Evolutionary conservation across 1,140 invertebrate genomes (phyloP).

Genomic region (Euglossa dilemma): DNA sequence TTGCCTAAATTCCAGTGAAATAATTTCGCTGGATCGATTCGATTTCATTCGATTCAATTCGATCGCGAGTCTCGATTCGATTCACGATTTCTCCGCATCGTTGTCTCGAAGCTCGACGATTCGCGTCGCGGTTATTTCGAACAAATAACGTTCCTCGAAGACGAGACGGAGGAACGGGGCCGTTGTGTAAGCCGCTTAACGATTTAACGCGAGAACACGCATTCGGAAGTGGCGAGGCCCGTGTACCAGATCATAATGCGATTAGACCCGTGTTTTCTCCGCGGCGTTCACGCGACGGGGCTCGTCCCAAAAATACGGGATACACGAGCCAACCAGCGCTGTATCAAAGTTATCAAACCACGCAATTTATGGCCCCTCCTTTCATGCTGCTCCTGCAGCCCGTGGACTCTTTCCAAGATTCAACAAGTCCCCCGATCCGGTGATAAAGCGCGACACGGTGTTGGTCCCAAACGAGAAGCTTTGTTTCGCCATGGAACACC

Average conservation of each 20-base stretch:
- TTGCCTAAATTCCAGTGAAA: no score
- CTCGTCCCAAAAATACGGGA: conserved; percentile 30
- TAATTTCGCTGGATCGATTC: no score
- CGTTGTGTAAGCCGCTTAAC: conserved; percentile 56
- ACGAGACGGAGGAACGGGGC: conserved; percentile 24
- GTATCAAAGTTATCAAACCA: conserved; percentile 43
- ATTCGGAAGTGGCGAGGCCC: conserved; percentile 44
- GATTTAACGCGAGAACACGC: conserved; percentile 43
- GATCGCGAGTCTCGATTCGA: no score
- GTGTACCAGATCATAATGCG: conserved; percentile 53
- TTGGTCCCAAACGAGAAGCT: conserved; percentile 19
- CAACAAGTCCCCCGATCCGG: conserved; percentile 61
- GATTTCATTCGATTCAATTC: no score
- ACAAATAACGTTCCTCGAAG: conserved; percentile 45
- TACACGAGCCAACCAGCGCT: conserved; percentile 14
- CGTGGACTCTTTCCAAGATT: conserved; percentile 60
- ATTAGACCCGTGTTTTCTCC: conserved; percentile 50
- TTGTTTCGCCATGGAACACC: conserved; percentile 11
- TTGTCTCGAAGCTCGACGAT: background rate
- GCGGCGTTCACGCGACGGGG: background rate
- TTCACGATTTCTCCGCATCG: background rate
- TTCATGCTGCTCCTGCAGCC: background rate
- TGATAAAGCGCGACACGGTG: conserved; percentile 34
- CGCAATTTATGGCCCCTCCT: conserved; percentile 33
- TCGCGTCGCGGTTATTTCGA: background rate